These are phyloP conservation scores for Zaprionus gabonicus DNA, from an alignment of 1,140 invertebrate genomes.

Conservation along the genomic window DNA sequence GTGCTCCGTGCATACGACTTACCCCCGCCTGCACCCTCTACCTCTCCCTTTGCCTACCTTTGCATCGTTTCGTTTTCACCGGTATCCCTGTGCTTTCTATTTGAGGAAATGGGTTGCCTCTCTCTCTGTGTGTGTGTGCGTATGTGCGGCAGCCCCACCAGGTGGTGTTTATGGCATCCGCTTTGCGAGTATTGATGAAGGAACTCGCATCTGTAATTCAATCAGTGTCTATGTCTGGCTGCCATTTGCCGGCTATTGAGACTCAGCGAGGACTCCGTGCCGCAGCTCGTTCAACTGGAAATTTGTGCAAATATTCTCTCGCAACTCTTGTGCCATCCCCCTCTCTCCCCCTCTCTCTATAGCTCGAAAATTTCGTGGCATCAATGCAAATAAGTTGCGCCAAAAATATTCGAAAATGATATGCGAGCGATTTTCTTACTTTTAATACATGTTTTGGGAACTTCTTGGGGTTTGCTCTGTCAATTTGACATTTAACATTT, in stretches of 20 bases:
- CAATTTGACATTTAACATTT: slow-evolving; percentile 5
- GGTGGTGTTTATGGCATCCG: slow-evolving; percentile 84
- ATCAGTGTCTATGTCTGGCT: slow-evolving; percentile 82
- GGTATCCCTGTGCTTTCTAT: slow-evolving; percentile 28
- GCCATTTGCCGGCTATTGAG: slow-evolving; percentile 65
- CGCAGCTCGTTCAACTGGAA: slow-evolving; percentile 77
- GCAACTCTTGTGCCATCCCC: not conserved
- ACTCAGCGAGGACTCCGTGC: slow-evolving; percentile 40
- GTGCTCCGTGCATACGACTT: slow-evolving; percentile 63
- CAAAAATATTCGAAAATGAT: slow-evolving; percentile 59
- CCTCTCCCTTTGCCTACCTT: not conserved
- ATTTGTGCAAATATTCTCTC: slow-evolving; percentile 64
- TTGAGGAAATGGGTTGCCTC: slow-evolving; percentile 54
- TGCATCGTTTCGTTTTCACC: slow-evolving; percentile 10
- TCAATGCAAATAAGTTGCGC: slow-evolving; percentile 78
- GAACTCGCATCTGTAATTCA: slow-evolving; percentile 84
- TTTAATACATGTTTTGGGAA: not conserved
- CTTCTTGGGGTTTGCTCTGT: not conserved
- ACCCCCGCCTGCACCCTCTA: slow-evolving; percentile 7
- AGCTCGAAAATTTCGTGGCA: slow-evolving; percentile 49
- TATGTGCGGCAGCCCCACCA: slow-evolving; percentile 57
- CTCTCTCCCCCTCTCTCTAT: not conserved
- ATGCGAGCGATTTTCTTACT: slow-evolving; percentile 59
- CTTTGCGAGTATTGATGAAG: slow-evolving; percentile 82
- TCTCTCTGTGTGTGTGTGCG: slow-evolving; percentile 36